Evolutionary conservation across 2,797 vertebrate genomes (phyloP), one percentile per base, ranked within the genome.

Genomic region (Fistularia commersonii): DNA sequence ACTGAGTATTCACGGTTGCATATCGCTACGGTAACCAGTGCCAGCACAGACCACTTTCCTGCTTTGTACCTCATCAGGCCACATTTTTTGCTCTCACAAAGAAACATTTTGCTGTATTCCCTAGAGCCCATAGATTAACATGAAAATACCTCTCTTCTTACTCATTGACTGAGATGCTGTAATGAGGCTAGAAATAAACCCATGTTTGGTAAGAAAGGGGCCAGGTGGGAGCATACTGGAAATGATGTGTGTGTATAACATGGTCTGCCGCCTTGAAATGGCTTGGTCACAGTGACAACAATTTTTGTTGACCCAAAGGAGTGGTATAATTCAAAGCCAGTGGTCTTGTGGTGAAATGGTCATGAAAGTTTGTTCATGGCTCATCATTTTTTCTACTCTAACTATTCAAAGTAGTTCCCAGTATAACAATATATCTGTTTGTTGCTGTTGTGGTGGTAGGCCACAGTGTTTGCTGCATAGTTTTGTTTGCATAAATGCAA

Each of bases 101-200:
- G 58, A 71, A 69, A 81, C 80, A 74, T 80, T 83, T 80, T 53
- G 43, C 68, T 66, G 41, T 70, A 62, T 77, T 80, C 77, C 77
- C 74, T 51, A 72, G 61, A 74, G 80, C 42, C 74, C 70, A 68
- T 57, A 73, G 71, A 86, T 83, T 82, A 89, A 81, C 79, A 78
- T 69, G 61, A 84, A 87, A 88, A 90, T 87, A 70, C 83, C 83
- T 87, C 60, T 81, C 45, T 76, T 75, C 77, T 76, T 86, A 84
- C 79, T 88, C 83, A 85, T 57, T 66, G 73, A 48, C 57, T 51
- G 8, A 43, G 51, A 74, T 80, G 82, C 72, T 81, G 84, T 89
- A 78, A 88, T 69, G 31, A 56, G 38, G 66, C 77, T 84, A 81
- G 88, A 86, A 86, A 88, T 90, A 89, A 80, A 80, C 67, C 72